Base-by-base conservation (phyloP, 1,140 invertebrate species). In the Achatina immaculata region DNA sequence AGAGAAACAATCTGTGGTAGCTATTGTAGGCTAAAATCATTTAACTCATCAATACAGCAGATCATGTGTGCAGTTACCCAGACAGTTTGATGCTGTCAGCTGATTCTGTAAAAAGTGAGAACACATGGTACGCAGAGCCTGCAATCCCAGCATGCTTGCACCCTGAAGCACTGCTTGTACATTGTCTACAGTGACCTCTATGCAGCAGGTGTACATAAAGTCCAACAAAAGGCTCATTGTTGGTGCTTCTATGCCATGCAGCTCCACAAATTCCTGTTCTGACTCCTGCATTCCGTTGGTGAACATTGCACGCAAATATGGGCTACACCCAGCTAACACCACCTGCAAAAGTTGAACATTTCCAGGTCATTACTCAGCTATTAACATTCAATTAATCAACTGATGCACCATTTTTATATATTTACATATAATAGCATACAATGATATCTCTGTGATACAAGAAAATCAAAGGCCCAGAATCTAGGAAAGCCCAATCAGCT, bases 191-290 rank as follows among this genome's bases (percentile, higher is more conserved):
- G 87, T 92, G 42, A 94, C 90, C 66, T 91, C 90, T 34, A 94
- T 91, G 82, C 92, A 90, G 45, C 93, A 93, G 85, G 96, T 96
- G 88, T 98, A 98, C 90, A 98, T 96, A 90, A 97, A 98, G 86
- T 96, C 95, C 73, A 98, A 93, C 3, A 98, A 92, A 81, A 94
- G 92, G 62, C 94, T 93, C 83, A 98, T 93, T 80, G 95, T 95
- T 76, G 94, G 91, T 55, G 95, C 92, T 79, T 95, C 94, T 40
- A 98, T 93, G 69, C 95, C 95, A 85, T 95, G 95, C 78, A 97
- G 93, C 86, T 96, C 94, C 31, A 98, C 94, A 55, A 83, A 69
- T 24, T 88, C 84, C 87, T 96, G 95, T 83, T 95, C 94, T 85
- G 88, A 87, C 81, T 90, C 90, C 69, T 88, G 81, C 90, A 90